These are phyloP conservation scores for Molossus molossus DNA, from an alignment of 2,797 vertebrate genomes.

Conservation along the genomic window DNA sequence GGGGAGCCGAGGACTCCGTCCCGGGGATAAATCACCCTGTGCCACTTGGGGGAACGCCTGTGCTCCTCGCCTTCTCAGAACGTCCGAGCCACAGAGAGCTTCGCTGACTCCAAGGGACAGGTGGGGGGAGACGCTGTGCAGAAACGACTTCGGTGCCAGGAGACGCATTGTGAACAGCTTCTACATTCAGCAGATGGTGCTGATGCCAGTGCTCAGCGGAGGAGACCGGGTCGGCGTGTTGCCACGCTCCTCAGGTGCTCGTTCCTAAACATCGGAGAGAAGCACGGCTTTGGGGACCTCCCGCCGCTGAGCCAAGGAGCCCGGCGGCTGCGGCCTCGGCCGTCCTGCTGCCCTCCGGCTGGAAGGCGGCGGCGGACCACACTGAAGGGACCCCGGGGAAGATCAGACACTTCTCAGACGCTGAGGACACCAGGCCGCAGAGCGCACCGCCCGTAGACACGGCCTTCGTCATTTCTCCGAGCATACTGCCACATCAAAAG, in stretches of 20 bases:
- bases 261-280: constrained; percentile 71
- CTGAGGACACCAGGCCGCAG: not conserved
- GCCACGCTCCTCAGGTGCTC: constrained; percentile 73
- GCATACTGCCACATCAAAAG: not conserved
- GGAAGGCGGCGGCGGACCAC: not conserved
- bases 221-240: constrained; percentile 67
- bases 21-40: not conserved
- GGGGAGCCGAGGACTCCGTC: not conserved
- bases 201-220: constrained; percentile 67
- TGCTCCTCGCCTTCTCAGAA: not conserved
- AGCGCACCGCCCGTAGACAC: not conserved
- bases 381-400: not conserved
- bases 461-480: not conserved
- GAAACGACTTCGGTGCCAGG: constrained; percentile 62
- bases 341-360: not conserved
- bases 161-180: constrained; percentile 78
- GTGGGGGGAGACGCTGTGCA: not conserved
- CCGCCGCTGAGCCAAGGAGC: constrained; percentile 58
- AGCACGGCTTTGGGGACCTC: not conserved
- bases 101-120: not conserved
- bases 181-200: constrained; percentile 70
- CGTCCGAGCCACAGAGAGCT: not conserved
- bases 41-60: not conserved
- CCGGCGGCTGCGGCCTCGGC: not conserved
- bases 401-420: not conserved